phyloP scores from a whole-genome alignment of 2,113 vertebrate species.

The Murina feae region DNA sequence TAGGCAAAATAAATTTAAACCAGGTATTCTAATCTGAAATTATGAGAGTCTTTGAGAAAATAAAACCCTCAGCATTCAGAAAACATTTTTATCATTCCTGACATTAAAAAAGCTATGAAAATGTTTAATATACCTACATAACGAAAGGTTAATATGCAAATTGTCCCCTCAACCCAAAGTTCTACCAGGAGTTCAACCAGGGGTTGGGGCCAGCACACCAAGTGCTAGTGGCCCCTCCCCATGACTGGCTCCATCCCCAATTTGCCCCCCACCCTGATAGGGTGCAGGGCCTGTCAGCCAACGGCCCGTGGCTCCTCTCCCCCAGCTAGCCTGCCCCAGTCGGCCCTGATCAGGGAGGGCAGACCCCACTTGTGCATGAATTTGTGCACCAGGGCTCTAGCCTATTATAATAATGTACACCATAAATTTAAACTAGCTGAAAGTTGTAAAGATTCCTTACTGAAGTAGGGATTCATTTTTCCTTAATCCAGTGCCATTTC shows the following conservation, averaged over 20 bases:
- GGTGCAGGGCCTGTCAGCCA: no score
- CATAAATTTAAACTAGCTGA: background rate
- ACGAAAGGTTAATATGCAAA: no score
- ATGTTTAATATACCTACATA: background rate
- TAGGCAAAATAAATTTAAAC: background rate
- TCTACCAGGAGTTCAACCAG: no score
- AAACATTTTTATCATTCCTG: background rate
- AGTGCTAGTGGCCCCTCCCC: no score
- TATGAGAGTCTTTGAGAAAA: background rate
- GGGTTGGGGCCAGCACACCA: no score
- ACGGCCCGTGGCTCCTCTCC: rapidly evolving
- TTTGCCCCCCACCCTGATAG: no score
- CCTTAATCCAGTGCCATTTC: background rate
- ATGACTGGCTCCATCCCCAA: no score
- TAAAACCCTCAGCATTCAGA: background rate
- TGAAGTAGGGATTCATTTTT: background rate
- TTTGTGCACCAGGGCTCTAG: no score
- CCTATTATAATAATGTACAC: background rate
- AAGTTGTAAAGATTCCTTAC: background rate
- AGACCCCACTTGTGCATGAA: no score
- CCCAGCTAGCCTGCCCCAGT: no score
- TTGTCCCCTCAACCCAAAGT: no score
- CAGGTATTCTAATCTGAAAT: background rate
- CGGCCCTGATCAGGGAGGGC: no score
- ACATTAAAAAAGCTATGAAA: background rate